Base-by-base conservation (phyloP, 2,797 vertebrate species). In the Spondyliosoma cantharus region DNA sequence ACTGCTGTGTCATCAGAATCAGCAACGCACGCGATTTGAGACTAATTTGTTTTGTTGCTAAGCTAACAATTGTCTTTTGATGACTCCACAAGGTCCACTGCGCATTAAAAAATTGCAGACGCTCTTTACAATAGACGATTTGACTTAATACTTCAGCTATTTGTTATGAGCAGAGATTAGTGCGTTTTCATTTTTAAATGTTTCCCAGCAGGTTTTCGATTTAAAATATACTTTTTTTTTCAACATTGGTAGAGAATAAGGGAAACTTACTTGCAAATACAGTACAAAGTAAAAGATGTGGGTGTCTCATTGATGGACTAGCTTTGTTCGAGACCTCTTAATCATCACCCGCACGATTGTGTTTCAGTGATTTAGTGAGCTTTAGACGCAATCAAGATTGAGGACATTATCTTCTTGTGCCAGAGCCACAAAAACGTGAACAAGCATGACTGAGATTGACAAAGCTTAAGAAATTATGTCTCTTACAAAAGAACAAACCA, bases 1-100 rank as follows among this genome's bases (percentile, higher is more conserved):
- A 76, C 68, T 76, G 82, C 69, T 79, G 86, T 13, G 54, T 84
- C 82, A 78, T 83, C 60, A 62, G 22, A 74, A 76, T 74, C 72
- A 83, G 24, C 58, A 56, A 1, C 14, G 58, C 52, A 49, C 37
- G 27, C 46, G 48, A 56, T 69, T 49, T 58, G 62, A 67, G 66
- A 65, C 56, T 66, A 50, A 70, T 83, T 78, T 42, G 50, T 42
- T 62, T 84, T 50, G 71, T 24, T 29, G 27, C 69, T 84, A 50
- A 84, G 49, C 24, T 3, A 69, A 77, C 62, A 68, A 53, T 75
- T 48, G 68, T 27, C 24, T 67, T 75, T 69, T 77, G 29, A 76
- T 65, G 66, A 79, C 29, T 78, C 67, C 16, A 52, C 67, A 24
- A 61, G 73, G 59, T 75, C 70, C 57, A 20, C 6, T 45, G 69